These are phyloP conservation scores for Lagopus leucura DNA, from an alignment of 2,113 vertebrate species.

Conservation along the genomic window DNA sequence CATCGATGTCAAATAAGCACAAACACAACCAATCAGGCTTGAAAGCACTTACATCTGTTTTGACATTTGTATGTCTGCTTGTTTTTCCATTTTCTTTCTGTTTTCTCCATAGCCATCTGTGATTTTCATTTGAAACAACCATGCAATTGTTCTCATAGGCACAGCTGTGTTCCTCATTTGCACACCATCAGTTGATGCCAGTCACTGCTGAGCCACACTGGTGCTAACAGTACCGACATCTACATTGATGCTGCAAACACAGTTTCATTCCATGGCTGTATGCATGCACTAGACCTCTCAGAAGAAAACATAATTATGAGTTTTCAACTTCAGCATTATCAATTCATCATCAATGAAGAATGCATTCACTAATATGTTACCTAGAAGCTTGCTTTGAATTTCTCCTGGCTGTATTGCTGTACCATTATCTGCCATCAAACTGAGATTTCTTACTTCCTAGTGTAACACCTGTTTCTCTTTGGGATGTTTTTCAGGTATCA, in stretches of 20 bases:
- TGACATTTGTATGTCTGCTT: background rate
- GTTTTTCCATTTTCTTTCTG: background rate
- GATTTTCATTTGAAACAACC: background rate
- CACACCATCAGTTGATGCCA: background rate
- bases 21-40: accelerated
- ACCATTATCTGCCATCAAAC: background rate
- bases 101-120: background rate
- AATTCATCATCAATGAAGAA: background rate
- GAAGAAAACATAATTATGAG: background rate
- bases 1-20: background rate
- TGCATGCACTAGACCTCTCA: background rate
- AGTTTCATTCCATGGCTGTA: background rate
- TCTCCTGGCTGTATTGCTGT: background rate
- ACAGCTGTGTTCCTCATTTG: background rate
- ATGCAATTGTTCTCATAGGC: background rate
- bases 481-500: background rate
- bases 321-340: background rate
- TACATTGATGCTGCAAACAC: accelerated
- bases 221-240: background rate
- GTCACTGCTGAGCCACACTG: background rate
- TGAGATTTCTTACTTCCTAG: background rate
- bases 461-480: background rate
- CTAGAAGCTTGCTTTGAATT: background rate
- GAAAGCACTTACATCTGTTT: background rate
- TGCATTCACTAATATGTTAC: background rate